Conservation (phyloP, 2,113 vertebrate genomes). For the Corythoichthys haematopterus region DNA sequence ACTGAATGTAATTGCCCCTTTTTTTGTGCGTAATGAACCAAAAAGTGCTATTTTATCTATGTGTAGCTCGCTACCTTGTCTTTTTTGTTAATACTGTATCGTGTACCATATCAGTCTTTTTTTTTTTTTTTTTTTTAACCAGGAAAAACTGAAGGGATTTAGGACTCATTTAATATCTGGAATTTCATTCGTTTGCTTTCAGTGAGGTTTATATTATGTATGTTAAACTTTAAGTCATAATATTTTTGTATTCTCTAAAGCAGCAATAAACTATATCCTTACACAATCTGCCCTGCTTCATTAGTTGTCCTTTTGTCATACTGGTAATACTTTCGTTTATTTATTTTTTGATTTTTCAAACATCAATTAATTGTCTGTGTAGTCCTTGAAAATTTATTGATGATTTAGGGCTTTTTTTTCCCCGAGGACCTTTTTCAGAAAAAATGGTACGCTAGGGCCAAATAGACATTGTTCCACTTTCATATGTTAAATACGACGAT, state of each 20-base stretch:
- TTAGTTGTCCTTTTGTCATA: not conserved
- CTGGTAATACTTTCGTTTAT: not conserved
- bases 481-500: too few relatives aligned
- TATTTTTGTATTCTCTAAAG: slow-evolving; percentile 63
- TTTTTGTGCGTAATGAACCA: slow-evolving; percentile 78
- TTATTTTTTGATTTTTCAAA: too few relatives aligned
- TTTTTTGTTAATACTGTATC: slow-evolving; percentile 62
- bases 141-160: slow-evolving; percentile 38
- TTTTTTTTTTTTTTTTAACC: slow-evolving; percentile 41
- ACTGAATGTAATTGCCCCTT: slow-evolving; percentile 78
- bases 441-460: too few relatives aligned
- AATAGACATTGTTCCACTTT: too few relatives aligned
- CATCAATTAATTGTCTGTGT: too few relatives aligned
- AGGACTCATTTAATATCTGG: slow-evolving; percentile 20
- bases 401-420: too few relatives aligned
- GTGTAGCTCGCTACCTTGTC: slow-evolving; percentile 1
- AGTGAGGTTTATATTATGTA: not conserved
- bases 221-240: slow-evolving; percentile 10
- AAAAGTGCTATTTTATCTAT: slow-evolving; percentile 50
- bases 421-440: too few relatives aligned
- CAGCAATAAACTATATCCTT: slow-evolving; percentile 65
- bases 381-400: too few relatives aligned
- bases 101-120: slow-evolving; percentile 49
- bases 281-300: not conserved
- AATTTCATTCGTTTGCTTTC: not conserved